phyloP scores from a whole-genome alignment of 2,113 vertebrate species.

The Megaleporinus macrocephalus region DNA sequence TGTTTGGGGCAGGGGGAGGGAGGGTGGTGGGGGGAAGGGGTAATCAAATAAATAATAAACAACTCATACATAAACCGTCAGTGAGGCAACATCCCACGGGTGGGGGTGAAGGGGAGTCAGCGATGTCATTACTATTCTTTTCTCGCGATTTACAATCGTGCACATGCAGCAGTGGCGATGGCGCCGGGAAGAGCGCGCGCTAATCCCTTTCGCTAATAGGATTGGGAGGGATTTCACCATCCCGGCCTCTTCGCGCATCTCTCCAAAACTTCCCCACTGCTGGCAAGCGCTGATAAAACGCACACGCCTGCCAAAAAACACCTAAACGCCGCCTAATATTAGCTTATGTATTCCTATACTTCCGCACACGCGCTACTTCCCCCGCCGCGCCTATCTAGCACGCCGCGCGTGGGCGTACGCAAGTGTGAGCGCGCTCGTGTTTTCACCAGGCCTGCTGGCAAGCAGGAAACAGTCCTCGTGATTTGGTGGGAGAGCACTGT shows the following conservation, averaged over 20 bases:
- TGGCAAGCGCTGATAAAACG: slow-evolving; percentile 76
- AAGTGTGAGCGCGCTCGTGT: slow-evolving; percentile 13
- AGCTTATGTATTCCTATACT: slow-evolving; percentile 64
- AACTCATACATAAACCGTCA: slow-evolving; percentile 52
- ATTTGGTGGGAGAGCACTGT: background rate
- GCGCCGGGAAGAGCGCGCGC: slow-evolving; percentile 65
- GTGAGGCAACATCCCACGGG: slow-evolving; percentile 42
- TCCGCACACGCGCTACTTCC: slow-evolving; percentile 30
- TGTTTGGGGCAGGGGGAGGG: no score
- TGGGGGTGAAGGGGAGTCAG: slow-evolving; percentile 25
- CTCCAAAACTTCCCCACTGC: slow-evolving; percentile 68
- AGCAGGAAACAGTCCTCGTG: background rate
- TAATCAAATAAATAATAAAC: slow-evolving; percentile 22
- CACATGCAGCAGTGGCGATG: slow-evolving; percentile 73
- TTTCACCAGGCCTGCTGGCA: slow-evolving; percentile 1
- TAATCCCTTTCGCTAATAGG: slow-evolving; percentile 82
- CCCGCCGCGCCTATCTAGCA: background rate
- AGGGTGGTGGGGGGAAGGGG: no score
- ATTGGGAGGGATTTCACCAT: slow-evolving; percentile 81
- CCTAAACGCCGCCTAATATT: slow-evolving; percentile 74
- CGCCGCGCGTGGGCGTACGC: slow-evolving; percentile 50
- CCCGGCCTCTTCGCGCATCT: slow-evolving; percentile 72
- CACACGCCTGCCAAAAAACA: slow-evolving; percentile 67
- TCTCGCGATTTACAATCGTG: slow-evolving; percentile 69
- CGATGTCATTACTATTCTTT: slow-evolving; percentile 63